These are phyloP conservation scores for Chelon auratus DNA, from an alignment of 2,797 vertebrate species.

Conservation along the genomic window DNA sequence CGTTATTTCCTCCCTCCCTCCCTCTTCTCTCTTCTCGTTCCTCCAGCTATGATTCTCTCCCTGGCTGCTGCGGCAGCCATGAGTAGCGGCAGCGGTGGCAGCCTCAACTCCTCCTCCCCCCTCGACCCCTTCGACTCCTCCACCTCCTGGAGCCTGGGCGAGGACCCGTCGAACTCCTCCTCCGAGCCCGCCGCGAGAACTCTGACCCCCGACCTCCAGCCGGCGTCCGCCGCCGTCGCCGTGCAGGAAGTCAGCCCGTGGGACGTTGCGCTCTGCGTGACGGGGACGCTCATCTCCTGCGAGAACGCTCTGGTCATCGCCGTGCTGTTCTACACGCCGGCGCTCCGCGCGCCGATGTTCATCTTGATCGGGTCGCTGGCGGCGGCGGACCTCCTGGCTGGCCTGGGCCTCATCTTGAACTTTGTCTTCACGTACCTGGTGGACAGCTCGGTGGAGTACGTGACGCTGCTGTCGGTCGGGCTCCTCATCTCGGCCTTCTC, in stretches of 20 bases:
- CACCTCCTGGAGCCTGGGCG: slow-evolving; percentile 73
- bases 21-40: not conserved
- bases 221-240: slow-evolving; percentile 26
- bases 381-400: slow-evolving; percentile 89
- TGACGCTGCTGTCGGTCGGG: slow-evolving; percentile 86
- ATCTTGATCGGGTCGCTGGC: slow-evolving; percentile 92
- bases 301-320: slow-evolving; percentile 93
- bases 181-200: slow-evolving; percentile 57
- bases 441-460: slow-evolving; percentile 81
- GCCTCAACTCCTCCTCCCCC: slow-evolving; percentile 73
- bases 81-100: slow-evolving; percentile 80
- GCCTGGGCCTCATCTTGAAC: slow-evolving; percentile 90
- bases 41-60: slow-evolving; percentile 88
- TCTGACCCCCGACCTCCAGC: slow-evolving; percentile 66
- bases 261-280: slow-evolving; percentile 91
- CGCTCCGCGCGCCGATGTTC: slow-evolving; percentile 89
- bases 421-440: slow-evolving; percentile 88
- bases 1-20: slow-evolving; percentile 4
- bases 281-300: slow-evolving; percentile 90
- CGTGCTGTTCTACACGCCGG: slow-evolving; percentile 90
- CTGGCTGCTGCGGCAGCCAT: slow-evolving; percentile 83
- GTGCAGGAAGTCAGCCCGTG: slow-evolving; percentile 86
- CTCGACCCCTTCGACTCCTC: slow-evolving; percentile 72
- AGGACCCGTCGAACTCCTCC: slow-evolving; percentile 73
- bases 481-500: slow-evolving; percentile 91